These are phyloP conservation scores for Bungarus multicinctus DNA, from an alignment of 2,113 vertebrate species.

Conservation along the genomic window DNA sequence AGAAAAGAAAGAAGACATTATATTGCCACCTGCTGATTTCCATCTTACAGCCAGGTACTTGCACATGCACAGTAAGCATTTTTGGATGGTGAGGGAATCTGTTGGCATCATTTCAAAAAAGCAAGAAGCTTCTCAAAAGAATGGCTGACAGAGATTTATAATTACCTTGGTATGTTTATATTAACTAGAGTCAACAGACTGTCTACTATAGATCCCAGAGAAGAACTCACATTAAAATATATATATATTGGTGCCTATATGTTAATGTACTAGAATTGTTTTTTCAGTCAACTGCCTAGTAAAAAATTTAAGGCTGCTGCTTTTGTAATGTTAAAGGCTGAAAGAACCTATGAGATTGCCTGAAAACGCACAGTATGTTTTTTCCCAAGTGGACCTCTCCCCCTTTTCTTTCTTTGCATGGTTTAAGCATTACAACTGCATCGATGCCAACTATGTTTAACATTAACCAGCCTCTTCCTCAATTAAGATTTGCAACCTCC, in stretches of 20 bases:
- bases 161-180: not conserved
- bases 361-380: not conserved
- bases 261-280: not conserved
- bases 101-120: not conserved
- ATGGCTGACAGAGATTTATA: not conserved
- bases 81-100: not conserved
- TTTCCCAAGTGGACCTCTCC: not conserved
- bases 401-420: not conserved
- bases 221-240: not conserved
- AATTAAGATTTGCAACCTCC: not conserved
- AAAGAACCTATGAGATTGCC: not conserved
- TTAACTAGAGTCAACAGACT: not conserved
- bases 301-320: accelerated
- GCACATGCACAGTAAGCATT: not conserved
- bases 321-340: not conserved
- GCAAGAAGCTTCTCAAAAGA: accelerated
- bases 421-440: not conserved
- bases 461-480: not conserved
- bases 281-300: not conserved
- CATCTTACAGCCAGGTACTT: not conserved
- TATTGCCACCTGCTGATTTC: accelerated
- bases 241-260: not conserved
- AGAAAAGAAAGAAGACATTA: not conserved
- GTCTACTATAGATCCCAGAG: not conserved
- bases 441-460: not conserved